Conservation (phyloP, 2,888 invertebrate species). For the Trichopria drosophilae region DNA sequence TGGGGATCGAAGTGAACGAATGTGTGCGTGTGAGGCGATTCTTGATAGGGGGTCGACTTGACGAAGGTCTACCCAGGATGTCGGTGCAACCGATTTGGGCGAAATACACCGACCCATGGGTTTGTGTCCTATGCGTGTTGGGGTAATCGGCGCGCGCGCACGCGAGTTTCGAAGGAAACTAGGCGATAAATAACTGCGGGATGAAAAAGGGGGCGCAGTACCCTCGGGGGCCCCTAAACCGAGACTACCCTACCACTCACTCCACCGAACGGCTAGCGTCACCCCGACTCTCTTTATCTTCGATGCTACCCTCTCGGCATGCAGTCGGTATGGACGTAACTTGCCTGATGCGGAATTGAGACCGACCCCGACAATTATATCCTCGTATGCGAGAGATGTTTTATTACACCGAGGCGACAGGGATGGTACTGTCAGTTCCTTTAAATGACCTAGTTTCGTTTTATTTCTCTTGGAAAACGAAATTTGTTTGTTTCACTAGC, state of each 20-base stretch:
- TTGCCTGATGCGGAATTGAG: slow-evolving; percentile 31
- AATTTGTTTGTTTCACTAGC: no score
- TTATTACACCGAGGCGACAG: slow-evolving; percentile 50
- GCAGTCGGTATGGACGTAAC: slow-evolving; percentile 20
- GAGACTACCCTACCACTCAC: slow-evolving; percentile 46
- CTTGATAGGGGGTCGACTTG: slow-evolving; percentile 44
- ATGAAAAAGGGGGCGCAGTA: slow-evolving; percentile 56
- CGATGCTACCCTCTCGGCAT: slow-evolving; percentile 36
- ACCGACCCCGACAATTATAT: slow-evolving; percentile 56
- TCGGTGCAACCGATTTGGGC: no score
- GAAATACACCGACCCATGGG: slow-evolving; percentile 33
- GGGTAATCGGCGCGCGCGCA: slow-evolving; percentile 24
- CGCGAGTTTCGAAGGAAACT: slow-evolving; percentile 38
- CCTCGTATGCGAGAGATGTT: slow-evolving; percentile 55
- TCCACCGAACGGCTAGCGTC: no score
- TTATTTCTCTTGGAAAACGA: no score
- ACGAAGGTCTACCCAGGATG: slow-evolving; percentile 47
- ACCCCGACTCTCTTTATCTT: no score
- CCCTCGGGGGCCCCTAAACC: slow-evolving; percentile 57
- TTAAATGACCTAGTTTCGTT: neutral
- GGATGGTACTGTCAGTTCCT: neutral
- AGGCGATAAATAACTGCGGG: slow-evolving; percentile 56
- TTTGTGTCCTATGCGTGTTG: slow-evolving; percentile 2
- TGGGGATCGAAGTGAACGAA: slow-evolving; percentile 24
- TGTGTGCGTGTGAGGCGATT: slow-evolving; percentile 34